These are phyloP conservation scores for Diarsia rubi DNA, from an alignment of 2,888 invertebrate genomes.

Conservation along the genomic window DNA sequence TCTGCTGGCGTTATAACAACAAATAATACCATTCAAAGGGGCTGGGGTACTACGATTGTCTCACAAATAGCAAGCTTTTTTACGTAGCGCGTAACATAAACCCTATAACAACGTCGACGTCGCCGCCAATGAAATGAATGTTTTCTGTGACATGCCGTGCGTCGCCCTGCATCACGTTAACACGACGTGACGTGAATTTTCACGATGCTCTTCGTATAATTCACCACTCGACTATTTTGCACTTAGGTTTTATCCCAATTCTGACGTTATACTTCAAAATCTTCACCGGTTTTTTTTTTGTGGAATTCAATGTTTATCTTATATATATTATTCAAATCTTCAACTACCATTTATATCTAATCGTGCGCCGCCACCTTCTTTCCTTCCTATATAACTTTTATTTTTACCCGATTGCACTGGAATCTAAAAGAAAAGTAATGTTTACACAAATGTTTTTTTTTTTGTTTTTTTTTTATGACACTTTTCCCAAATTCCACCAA, in stretches of 20 bases:
- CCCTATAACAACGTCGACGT: neutral
- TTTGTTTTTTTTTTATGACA: too few relatives aligned
- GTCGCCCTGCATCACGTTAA: neutral
- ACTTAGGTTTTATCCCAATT: neutral
- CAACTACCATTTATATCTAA: too few relatives aligned
- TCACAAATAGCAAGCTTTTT: too few relatives aligned
- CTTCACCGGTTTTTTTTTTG: too few relatives aligned
- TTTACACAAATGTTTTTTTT: too few relatives aligned
- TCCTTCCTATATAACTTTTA: neutral
- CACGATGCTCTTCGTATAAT: neutral
- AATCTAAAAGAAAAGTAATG: neutral
- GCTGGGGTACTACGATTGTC: too few relatives aligned
- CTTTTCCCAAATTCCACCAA: neutral
- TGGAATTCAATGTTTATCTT: neutral
- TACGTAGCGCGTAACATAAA: neutral
- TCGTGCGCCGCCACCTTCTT: neutral
- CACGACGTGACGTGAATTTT: neutral
- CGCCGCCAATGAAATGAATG: neutral
- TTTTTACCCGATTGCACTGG: neutral
- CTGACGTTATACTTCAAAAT: neutral
- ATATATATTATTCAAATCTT: neutral
- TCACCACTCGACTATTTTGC: neutral
- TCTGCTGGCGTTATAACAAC: too few relatives aligned
- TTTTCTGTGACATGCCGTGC: neutral
- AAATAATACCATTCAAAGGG: too few relatives aligned